These are phyloP conservation scores for Ophioderma brevispina DNA, from an alignment of 35 echinoderm and acorn worm species.

Conservation along the genomic window DNA sequence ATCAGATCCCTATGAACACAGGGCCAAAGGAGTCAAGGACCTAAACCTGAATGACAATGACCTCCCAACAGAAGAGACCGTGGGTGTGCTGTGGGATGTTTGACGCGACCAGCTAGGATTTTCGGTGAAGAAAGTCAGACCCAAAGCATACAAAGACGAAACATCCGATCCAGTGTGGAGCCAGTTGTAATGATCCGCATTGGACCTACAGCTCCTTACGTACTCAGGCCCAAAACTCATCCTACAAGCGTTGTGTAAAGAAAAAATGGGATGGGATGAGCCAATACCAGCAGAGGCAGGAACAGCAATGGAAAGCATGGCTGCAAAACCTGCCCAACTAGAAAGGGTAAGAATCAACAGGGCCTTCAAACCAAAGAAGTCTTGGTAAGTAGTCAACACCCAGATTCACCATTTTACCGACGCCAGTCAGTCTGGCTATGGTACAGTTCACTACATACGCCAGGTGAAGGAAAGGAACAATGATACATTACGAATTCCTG, in stretches of 20 bases:
- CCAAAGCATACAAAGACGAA: conserved; percentile 32
- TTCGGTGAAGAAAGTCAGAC: neutral
- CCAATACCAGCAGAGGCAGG: conserved; percentile 25
- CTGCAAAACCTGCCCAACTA: conserved; percentile 52
- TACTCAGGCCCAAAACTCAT: conserved; percentile 60
- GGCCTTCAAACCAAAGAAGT: conserved; percentile 40
- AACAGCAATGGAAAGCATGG: conserved; percentile 57
- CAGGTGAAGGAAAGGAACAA: conserved; percentile 22
- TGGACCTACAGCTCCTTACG: conserved; percentile 48
- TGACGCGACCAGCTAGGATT: conserved; percentile 13
- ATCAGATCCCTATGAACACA: conserved; percentile 2
- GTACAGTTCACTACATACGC: conserved; percentile 47
- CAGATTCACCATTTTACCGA: conserved; percentile 67
- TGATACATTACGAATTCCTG: conserved; percentile 51
- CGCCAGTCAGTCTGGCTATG: conserved; percentile 44
- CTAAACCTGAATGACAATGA: conserved; percentile 37
- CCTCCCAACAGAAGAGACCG: conserved; percentile 42
- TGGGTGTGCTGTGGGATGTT: conserved; percentile 55
- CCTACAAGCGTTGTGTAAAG: conserved; percentile 45
- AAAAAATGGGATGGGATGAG: conserved; percentile 62
- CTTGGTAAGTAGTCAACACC: conserved; percentile 31
- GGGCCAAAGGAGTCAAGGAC: conserved; percentile 28
- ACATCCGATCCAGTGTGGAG: conserved; percentile 32
- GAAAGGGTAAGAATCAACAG: conserved; percentile 36
- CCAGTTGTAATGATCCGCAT: conserved; percentile 59